Base-by-base conservation (phyloP, 2,888 invertebrate species). In the Agrilus mali region DNA sequence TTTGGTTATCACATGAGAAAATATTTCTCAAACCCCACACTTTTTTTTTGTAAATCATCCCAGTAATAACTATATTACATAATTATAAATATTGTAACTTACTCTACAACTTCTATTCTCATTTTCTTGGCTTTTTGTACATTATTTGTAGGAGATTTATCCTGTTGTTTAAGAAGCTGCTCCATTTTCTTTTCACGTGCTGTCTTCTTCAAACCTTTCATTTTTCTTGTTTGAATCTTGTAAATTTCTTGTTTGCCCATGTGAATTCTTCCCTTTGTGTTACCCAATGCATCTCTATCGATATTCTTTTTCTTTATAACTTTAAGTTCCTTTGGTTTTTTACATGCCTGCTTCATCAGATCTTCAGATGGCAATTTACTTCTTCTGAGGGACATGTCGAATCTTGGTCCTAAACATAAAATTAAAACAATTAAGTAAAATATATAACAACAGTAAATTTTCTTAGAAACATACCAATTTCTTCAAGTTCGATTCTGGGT, bases 231-330 rank as follows among this genome's bases (percentile, higher is more conserved):
- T 63, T 95, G 94, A 49, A 96, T 68, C 51, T 78, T 82, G 41
- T 76, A 72, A 31, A 95, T 74, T 56, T 90, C 81, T 60, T 97
- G 97, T 55, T 81, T 82, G 52, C 88, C 87, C 72, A 98, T 78
- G 67, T 98, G 98, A 44, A 98, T 80, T 41, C 93, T 82, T 35
- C 94, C 97, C 58, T 88, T 74, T 55, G 82, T 88, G 7, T 85
- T 85, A 42, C 96, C 97, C 59, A 98, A 80, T 3, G 75, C 78
- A 70, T 97, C 92, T 41, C 76, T 77, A 1, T 82, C 78, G 44
- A 95, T 77, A 63, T 98, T 98, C 77, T 97, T 97, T 72, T 86
- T 87, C 59, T 85, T 86, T 52, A 81, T 81, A 1, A 77, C 72
- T 70, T 80, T 86, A 7, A 86, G 68, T 64, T 82, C 80, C 59